Percentiles rank a stretch among this genome's conserved stretches.
Conservation (phyloP, 2,888 invertebrate genomes). For the Xylocampa areola region DNA sequence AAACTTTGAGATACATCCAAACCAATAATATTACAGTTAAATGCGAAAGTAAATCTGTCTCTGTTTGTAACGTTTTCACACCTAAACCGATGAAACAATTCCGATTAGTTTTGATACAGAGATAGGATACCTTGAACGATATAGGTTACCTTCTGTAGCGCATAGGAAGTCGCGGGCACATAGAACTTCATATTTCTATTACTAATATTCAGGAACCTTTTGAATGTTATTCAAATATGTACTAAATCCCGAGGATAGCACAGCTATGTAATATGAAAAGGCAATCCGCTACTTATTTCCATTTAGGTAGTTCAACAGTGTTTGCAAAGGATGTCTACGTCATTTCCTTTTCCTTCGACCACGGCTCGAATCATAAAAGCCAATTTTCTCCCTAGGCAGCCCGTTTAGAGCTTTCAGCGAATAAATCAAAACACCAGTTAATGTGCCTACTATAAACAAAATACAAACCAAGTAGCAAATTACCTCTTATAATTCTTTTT, state of each 20-base stretch:
- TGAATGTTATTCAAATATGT: neutral
- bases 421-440: slow-evolving; percentile 42
- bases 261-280: slow-evolving; percentile 2
- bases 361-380: slow-evolving; percentile 60
- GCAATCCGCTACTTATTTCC: slow-evolving; percentile 31
- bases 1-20: too few species aligned
- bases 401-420: slow-evolving; percentile 47
- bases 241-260: too few species aligned
- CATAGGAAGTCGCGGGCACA: too few species aligned
- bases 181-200: too few species aligned
- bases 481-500: slow-evolving; percentile 21
- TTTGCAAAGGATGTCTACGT: slow-evolving; percentile 56
- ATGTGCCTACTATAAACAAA: slow-evolving; percentile 36
- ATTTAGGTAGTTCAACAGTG: slow-evolving; percentile 35
- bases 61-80: too few species aligned
- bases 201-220: too few species aligned
- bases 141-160: too few species aligned
- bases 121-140: too few species aligned
- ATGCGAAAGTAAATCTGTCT: too few species aligned
- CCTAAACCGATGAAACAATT: too few species aligned
- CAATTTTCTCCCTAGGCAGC: slow-evolving; percentile 62
- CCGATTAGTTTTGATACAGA: too few species aligned
- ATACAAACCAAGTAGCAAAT: slow-evolving; percentile 22
- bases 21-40: too few species aligned
- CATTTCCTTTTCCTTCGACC: slow-evolving; percentile 60